These are phyloP conservation scores for Pardalotus punctatus DNA, from an alignment of 2,113 vertebrate species.

Conservation along the genomic window DNA sequence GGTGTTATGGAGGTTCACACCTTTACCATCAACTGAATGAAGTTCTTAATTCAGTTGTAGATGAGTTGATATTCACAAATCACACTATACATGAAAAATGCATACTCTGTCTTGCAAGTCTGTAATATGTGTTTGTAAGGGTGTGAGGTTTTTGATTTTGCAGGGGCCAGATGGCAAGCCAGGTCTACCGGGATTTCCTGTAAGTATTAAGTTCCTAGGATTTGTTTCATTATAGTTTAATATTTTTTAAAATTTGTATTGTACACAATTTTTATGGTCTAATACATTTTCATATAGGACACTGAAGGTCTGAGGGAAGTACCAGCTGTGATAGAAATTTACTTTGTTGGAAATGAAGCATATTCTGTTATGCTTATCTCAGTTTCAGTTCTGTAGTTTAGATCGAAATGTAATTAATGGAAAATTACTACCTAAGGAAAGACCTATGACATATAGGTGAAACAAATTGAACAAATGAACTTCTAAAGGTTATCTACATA, in stretches of 20 bases:
- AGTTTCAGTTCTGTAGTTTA: not conserved
- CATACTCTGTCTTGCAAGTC: not conserved
- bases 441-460: not conserved
- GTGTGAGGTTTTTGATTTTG: slow-evolving; percentile 21
- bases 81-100: not conserved
- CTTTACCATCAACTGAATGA: not conserved
- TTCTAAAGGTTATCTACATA: not conserved
- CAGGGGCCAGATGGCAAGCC: slow-evolving; percentile 86
- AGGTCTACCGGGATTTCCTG: slow-evolving; percentile 88
- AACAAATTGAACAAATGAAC: not conserved
- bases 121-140: not conserved
- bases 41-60: not conserved
- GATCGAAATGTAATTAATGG: not conserved
- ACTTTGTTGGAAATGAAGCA: rapidly evolving
- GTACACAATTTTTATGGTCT: not conserved
- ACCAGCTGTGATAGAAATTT: not conserved
- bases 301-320: not conserved
- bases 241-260: not conserved
- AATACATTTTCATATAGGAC: not conserved
- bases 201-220: slow-evolving; percentile 68
- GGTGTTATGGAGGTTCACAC: not conserved
- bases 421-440: not conserved
- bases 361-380: not conserved
- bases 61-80: not conserved
- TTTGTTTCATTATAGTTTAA: not conserved